Conservation (phyloP, 2,113 vertebrate genomes). For the Acinonyx jubatus region DNA sequence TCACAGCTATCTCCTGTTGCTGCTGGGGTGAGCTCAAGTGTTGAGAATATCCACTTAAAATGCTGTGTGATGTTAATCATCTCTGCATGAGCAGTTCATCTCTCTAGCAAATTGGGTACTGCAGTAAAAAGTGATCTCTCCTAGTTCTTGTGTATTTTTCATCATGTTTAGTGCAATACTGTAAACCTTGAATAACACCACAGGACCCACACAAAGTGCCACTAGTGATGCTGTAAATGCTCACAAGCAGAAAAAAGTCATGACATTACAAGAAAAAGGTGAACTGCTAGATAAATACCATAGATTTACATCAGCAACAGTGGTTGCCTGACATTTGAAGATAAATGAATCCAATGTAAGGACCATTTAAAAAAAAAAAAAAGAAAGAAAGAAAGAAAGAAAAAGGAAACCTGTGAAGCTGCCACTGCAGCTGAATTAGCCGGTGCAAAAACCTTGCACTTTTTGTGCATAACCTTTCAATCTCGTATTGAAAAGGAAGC, state of each 20-base stretch:
- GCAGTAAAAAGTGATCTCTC: not conserved
- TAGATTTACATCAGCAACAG: not conserved
- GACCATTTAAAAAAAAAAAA: not conserved
- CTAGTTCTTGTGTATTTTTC: not conserved
- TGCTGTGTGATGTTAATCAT: not conserved
- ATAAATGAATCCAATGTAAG: not conserved
- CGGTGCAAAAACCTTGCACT: not conserved
- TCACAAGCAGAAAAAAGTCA: not conserved
- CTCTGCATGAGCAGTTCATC: not conserved
- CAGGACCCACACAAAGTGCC: not conserved
- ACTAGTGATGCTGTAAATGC: not conserved
- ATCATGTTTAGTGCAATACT: not conserved
- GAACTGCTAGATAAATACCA: not conserved
- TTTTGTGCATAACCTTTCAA: not conserved
- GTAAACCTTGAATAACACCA: not conserved
- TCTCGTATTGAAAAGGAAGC: not conserved
- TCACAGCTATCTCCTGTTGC: not conserved
- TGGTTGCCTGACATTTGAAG: not conserved
- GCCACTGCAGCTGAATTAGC: not conserved
- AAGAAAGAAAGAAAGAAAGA: not conserved
- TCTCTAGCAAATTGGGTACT: not conserved
- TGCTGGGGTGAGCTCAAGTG: not conserved
- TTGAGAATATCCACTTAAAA: not conserved
- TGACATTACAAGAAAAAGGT: not conserved
- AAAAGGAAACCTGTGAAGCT: not conserved